Evolutionary conservation across 2,113 vertebrate genomes (phyloP).

Genomic region (Craseonycteris thonglongyai): DNA sequence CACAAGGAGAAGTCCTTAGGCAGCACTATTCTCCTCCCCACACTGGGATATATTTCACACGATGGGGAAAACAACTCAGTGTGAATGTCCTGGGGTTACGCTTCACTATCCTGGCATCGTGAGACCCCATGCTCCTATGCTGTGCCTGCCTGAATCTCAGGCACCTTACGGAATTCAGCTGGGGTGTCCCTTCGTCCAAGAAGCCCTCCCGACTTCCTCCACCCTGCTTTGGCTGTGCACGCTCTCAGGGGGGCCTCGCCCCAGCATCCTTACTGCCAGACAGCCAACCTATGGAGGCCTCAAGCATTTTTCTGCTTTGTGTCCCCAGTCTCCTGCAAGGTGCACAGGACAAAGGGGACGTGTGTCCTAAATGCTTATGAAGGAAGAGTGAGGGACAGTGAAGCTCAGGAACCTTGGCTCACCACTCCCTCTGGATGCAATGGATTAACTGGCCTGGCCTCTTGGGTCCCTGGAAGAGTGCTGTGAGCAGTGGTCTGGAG

Average conservation of each 20-base stretch:
- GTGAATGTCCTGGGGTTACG: background rate
- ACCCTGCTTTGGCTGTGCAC: background rate
- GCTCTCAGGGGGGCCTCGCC: background rate
- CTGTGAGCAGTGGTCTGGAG: too few relatives aligned
- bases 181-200: background rate
- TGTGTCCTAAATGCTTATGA: background rate
- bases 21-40: background rate
- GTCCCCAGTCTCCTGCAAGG: background rate
- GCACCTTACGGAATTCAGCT: background rate
- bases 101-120: too few relatives aligned
- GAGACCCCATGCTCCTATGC: background rate
- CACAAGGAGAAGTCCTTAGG: background rate
- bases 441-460: background rate
- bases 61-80: background rate
- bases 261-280: background rate
- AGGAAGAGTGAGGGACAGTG: background rate
- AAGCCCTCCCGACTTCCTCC: background rate
- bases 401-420: too few relatives aligned
- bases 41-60: rapidly evolving
- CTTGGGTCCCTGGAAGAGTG: too few relatives aligned
- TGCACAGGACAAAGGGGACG: background rate
- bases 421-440: rapidly evolving
- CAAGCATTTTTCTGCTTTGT: background rate
- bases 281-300: background rate
- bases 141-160: background rate